Base-by-base conservation (phyloP, 2,888 invertebrate species). In the Sepiola atlantica region DNA sequence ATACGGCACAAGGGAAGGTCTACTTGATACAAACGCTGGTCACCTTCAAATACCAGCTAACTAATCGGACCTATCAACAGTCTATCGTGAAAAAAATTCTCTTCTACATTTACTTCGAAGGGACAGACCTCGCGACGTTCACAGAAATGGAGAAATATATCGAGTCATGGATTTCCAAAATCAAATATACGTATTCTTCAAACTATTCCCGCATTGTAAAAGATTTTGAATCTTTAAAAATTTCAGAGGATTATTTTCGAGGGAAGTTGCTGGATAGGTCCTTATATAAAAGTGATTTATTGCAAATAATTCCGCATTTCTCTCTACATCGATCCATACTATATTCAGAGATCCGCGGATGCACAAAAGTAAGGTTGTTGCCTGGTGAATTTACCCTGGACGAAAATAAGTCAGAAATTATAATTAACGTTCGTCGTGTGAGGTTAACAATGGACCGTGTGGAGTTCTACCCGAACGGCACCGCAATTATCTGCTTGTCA, bases 1-100 rank as follows among this genome's bases (percentile, higher is more conserved):
- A n/a, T 2, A n/a, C 0, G 32, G 16, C 1, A 32, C 4, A n/a
- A 12, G 0, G 0, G 0, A 12, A 4, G 20, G 3, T n/a, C 16
- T 0, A n/a, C 0, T n/a, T 18, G 3, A 14, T 24, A 21, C 8
- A 2, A 24, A 24, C 10, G 24, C 24, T 77, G 77, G 77, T 32
- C 16, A 77, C 77, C 77, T 77, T 77, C 2, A 77, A 32, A 16
- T 77, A 77, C 32, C 8, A 77, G 18, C 8, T 32, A 12, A 77
- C n/a, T n/a, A 77, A 77, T 77, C 16, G n/a, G 12, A 77, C n/a
- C n/a, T 1, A 77, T 77, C n/a, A 77, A 14, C n/a, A 2, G 45
- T 8, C 45, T 32, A 0, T n/a, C 16, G 77, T 77, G 4, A 14
- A 77, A 14, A 77, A 77, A 77, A n/a, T 77, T 12, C 16, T 77